phyloP scores from a whole-genome alignment of 2,113 vertebrate species.

The Channa argus region DNA sequence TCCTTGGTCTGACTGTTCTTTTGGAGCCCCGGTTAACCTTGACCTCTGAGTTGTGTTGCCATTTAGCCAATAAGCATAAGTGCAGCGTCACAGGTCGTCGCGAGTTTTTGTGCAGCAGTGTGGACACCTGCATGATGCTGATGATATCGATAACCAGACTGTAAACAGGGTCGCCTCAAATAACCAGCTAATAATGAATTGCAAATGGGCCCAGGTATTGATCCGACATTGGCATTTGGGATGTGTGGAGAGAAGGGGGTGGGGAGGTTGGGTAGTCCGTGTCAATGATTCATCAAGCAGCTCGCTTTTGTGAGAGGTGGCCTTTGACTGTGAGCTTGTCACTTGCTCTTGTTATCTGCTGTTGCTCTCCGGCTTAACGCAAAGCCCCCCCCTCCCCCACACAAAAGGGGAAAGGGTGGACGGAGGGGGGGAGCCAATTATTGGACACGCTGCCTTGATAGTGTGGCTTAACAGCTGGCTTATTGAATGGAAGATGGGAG shows the following conservation, averaged over 20 bases:
- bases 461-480: constrained; percentile 83
- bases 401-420: constrained; percentile 73
- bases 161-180: constrained; percentile 83
- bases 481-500: constrained; percentile 78
- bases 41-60: constrained; percentile 52
- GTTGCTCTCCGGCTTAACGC: constrained; percentile 72
- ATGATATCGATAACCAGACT: constrained; percentile 77
- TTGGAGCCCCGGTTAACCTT: constrained; percentile 63
- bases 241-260: constrained; percentile 52
- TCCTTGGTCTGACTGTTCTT: neutral
- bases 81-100: constrained; percentile 3
- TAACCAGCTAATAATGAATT: constrained; percentile 89
- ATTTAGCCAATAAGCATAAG: constrained; percentile 55
- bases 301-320: constrained; percentile 81
- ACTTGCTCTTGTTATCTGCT: constrained; percentile 85
- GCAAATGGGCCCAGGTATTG: constrained; percentile 86
- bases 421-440: constrained; percentile 77
- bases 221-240: constrained; percentile 84
- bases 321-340: constrained; percentile 87
- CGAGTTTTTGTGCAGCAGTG: constrained; percentile 11
- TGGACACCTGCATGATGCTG: constrained; percentile 31
- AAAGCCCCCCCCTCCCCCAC: constrained; percentile 64
- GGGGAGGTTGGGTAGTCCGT: constrained; percentile 63
- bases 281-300: constrained; percentile 85
- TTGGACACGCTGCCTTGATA: constrained; percentile 85